phyloP scores from a whole-genome alignment of 1,140 invertebrate species.

The Varroa destructor region DNA sequence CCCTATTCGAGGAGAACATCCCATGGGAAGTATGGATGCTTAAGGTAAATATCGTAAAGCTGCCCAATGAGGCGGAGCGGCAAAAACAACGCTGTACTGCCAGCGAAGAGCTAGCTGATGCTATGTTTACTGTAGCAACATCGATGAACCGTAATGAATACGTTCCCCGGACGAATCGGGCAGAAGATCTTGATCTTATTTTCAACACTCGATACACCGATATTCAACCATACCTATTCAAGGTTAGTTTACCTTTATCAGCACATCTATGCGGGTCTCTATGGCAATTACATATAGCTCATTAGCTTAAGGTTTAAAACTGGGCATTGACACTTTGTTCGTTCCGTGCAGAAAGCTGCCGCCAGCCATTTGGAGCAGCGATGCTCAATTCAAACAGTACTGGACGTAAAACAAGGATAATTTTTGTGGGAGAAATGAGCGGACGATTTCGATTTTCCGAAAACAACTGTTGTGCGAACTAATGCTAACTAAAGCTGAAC shows the following conservation, averaged over 20 bases:
- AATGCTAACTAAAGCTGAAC: too few relatives aligned
- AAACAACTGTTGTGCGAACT: too few relatives aligned
- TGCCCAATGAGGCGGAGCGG: conserved; percentile 65
- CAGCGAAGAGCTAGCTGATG: conserved; percentile 77
- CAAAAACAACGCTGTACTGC: conserved; percentile 74
- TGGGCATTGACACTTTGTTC: too few relatives aligned
- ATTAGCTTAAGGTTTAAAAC: too few relatives aligned
- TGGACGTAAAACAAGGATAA: too few relatives aligned
- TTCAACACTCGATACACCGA: conserved; percentile 84
- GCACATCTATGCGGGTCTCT: neutral
- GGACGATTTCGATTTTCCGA: too few relatives aligned
- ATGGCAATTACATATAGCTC: too few relatives aligned
- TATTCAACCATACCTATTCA: conserved; percentile 89
- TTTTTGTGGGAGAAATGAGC: too few relatives aligned
- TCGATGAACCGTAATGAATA: conserved; percentile 89
- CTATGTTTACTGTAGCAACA: conserved; percentile 81
- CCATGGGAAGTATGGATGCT: conserved; percentile 97
- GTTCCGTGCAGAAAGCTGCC: too few relatives aligned
- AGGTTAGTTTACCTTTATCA: conserved; percentile 42
- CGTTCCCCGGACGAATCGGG: conserved; percentile 82
- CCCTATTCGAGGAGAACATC: conserved; percentile 62
- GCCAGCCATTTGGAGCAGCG: too few relatives aligned
- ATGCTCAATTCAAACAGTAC: too few relatives aligned
- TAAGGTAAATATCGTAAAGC: conserved; percentile 65
- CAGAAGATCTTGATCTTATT: conserved; percentile 76